Evolutionary conservation across 2,888 invertebrate species (phyloP), one percentile per base, ranked within the genome.

Genomic region (Brachyopa scutellaris): DNA sequence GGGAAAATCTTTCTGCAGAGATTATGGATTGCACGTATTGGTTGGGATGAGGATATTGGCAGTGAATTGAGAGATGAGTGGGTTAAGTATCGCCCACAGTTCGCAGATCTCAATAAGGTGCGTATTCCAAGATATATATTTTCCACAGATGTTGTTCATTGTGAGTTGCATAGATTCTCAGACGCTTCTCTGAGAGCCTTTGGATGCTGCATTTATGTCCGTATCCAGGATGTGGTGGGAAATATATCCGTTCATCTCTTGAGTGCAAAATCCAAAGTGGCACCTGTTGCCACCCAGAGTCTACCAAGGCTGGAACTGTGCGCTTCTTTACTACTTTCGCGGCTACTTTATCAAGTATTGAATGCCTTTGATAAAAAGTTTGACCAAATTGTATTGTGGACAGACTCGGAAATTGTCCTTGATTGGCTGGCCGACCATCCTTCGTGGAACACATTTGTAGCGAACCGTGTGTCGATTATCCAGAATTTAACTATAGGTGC

Each of bases 401-500:
- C 79, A 4, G 67, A 76, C 45, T 84, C 82, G 2, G 73, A 76
- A 62, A 79, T 85, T 7, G 62, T 72, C n/a, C 33, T 84, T 2
- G 66, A 78, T 5, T 82, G 69, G 72, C 7, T 83, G 7, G 72
- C 33, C 6, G 78, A 38, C n/a, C 72, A 84, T 84, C 82, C 82
- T 6, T 79, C 78, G 47, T 82, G 69, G 73, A 67, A 53, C 15
- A 84, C 70, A 4, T 84, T 74, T 62, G 67, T 80, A 11, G 69
- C 77, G 4, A 84, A 80, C 11, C n/a, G 70, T 2, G 73, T 84
- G 7, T 51, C 69, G 15, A 51, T 4, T 38, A 87, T 88, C 15
- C 86, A 87, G 72, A 84, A 85, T 21, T 42, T 80, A 9, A 84
- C 86, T 17, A 77, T 85, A 5, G 15, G 47, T 2, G 49, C 42